Conservation (phyloP, 2,888 invertebrate species). For the Julus scanicus region DNA sequence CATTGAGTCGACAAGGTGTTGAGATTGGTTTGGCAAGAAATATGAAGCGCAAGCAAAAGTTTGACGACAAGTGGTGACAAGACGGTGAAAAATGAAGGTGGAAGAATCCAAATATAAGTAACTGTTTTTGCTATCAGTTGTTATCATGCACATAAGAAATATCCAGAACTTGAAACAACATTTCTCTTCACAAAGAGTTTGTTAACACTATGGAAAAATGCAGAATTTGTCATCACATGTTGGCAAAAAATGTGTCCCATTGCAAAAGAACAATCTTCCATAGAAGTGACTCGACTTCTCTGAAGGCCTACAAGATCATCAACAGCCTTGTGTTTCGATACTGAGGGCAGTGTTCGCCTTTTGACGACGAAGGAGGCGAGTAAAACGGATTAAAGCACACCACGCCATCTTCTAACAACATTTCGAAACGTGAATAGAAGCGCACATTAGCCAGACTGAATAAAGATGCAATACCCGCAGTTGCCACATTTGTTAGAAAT, state of each 20-base stretch:
- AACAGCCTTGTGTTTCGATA: not conserved
- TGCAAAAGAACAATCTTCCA: no score
- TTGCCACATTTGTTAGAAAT: no score
- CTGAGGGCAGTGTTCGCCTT: not conserved
- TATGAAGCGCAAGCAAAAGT: no score
- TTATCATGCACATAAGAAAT: not conserved
- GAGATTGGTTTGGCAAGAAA: not conserved
- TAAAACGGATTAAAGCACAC: not conserved
- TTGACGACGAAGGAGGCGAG: not conserved
- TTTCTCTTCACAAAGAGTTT: not conserved
- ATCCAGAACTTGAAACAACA: not conserved
- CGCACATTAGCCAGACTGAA: no score
- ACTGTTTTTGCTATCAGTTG: not conserved
- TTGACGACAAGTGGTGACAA: not conserved
- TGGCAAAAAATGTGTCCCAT: no score
- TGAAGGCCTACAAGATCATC: not conserved
- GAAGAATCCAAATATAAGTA: not conserved
- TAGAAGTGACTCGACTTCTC: no score
- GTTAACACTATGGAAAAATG: not conserved
- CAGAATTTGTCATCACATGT: not conserved
- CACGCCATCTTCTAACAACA: slow-evolving; percentile 20
- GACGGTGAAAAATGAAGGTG: no score
- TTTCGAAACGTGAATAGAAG: not conserved
- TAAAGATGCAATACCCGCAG: no score
- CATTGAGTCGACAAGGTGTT: not conserved